Evolutionary conservation across 2,888 invertebrate genomes (phyloP), one percentile per base, ranked within the genome.

Genomic region (Drosophila mimica): DNA sequence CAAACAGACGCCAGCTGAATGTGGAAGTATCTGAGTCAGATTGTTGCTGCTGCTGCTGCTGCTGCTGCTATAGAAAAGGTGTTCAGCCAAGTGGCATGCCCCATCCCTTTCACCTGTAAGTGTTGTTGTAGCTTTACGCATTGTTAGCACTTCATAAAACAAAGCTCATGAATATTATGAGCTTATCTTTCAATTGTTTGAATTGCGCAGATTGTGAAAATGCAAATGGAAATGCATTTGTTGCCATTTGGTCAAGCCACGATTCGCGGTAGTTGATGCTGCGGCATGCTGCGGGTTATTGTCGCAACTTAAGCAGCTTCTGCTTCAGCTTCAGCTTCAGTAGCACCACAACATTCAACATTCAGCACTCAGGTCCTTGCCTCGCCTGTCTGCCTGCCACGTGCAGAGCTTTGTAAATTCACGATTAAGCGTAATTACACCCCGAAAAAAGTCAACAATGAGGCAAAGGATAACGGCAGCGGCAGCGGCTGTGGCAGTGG

Each of bases 81-180:
- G 81, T 69, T 75, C 70, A 43, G 62, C 70, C 78, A 76, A 74
- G 83, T 71, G 74, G 54, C 69, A 9, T 17, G 20, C 4, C 49
- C 28, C 6, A 8, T 13, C n/a, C n/a, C 25, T 13, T 9, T 9
- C 17, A 31, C 31, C 34, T 43, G 13, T 17, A 25, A 15, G 20
- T 58, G 61, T 74, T 71, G 61, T 67, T 71, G 59, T 76, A 75
- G 78, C 81, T 83, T 86, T 81, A 79, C 85, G 85, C 86, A 91
- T 91, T 92, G 92, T 92, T 92, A 92, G 92, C 92, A 92, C 92
- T 89, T 92, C 92, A 92, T 92, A 92, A 92, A 92, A 91, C 90
- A 88, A 91, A 92, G 88, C 92, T 92, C 90, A 92, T 92, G 91
- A 91, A 91, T 91, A 92, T 92, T 93, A 91, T 91, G 86, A 90